Base-by-base conservation (phyloP, 2,888 invertebrate genomes). In the Cinara cedri region DNA sequence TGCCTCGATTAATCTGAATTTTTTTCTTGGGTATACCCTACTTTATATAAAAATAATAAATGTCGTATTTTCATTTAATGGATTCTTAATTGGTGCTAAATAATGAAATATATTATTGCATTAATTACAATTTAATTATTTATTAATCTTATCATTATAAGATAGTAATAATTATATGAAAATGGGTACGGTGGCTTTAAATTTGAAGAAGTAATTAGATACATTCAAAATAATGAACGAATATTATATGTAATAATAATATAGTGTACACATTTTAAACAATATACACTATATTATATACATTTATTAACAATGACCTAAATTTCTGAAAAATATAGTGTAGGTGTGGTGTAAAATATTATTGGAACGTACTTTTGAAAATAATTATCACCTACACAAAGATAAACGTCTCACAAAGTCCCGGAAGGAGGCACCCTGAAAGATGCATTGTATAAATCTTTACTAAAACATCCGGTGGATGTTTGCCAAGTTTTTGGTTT, bases 401-500 rank as follows among this genome's bases (percentile, higher is more conserved):
- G 51, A 65, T 65, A 75, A 65, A 65, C 54, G 24, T 75, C 24
- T 65, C 24, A 21, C 13, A 54, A 65, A 11, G 13, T 21, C 13
- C 13, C 21, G 44, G 54, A 65, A 65, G n/a, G 16, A 63, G 14
- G 44, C 42, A 11, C 44, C 24, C 24, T 42, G n/a, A 65, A 75
- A 75, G 11, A 75, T n/a, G 60, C 19, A 24, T 19, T 71, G 46
- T 60, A 60, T 74, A 63, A 63, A 74, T 74, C 74, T 74, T 63
- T 63, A 63, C 63, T 63, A 54, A 42, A 65, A 44, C 54, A 65
- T 75, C 74, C 63, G 74, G 74, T 78, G 78, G 68, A 78, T 51
- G 68, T 21, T 68, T 70, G 78, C 78, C 78, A 78, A 78, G 78
- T 62, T 70, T 75, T 68, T 51, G 42, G 70, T 70, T 51, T 60